A percentile compares a stretch with the other conserved stretches of the same genome.
Conservation (phyloP, 2,888 invertebrate genomes). For the Spilosoma lubricipeda region DNA sequence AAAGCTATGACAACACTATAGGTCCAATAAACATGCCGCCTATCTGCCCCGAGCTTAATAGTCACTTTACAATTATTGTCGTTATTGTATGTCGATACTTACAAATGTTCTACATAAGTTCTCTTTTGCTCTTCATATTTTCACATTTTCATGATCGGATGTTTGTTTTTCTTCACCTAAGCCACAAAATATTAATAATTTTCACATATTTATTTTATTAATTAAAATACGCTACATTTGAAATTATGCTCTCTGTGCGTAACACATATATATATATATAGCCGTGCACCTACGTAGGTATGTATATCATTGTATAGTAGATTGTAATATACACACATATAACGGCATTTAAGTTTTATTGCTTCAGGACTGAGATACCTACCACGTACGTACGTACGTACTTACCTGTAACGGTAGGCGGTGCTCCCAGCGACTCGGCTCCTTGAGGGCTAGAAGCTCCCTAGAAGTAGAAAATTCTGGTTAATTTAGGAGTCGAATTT, state of each 20-base stretch:
- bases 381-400: no score
- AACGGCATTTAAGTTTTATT: not conserved
- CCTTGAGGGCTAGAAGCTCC: no score
- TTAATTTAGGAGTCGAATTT: no score
- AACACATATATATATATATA: no score
- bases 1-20: constrained; percentile 70
- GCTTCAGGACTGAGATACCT: not conserved
- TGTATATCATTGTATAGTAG: no score
- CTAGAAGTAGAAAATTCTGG: constrained; percentile 4
- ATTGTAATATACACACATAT: no score
- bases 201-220: not conserved
- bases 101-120: constrained; percentile 51
- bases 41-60: constrained; percentile 65
- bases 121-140: constrained; percentile 35
- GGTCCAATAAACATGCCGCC: constrained; percentile 70
- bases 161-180: constrained; percentile 18
- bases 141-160: constrained; percentile 29
- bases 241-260: not conserved
- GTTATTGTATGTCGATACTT: constrained; percentile 56
- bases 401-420: no score
- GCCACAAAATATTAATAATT: not conserved
- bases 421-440: no score
- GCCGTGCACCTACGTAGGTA: no score
- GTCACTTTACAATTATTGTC: constrained; percentile 71
- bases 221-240: not conserved